A percentile compares a stretch with the other conserved stretches of the same genome.
Conservation (phyloP, 2,113 vertebrate genomes). For the Pygoscelis antarcticus region DNA sequence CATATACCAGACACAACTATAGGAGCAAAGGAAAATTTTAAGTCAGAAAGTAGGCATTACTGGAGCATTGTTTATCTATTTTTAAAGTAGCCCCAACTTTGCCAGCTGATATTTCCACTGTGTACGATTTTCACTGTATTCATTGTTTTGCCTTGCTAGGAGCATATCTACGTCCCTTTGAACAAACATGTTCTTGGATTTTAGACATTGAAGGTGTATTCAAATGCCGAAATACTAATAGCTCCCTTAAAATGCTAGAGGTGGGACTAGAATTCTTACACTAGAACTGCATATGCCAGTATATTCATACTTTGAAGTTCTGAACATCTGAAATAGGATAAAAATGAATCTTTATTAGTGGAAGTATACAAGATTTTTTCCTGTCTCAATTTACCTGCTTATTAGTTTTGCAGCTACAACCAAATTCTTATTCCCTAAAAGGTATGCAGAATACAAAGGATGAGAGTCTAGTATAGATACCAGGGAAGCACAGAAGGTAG, state of each 20-base stretch:
- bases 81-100: neutral
- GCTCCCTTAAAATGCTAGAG: neutral
- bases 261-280: neutral
- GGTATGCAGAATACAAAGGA: neutral
- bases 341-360: neutral
- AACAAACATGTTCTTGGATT: neutral
- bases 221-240: neutral
- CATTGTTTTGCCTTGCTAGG: neutral
- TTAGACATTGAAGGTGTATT: neutral
- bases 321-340: neutral
- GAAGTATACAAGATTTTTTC: neutral
- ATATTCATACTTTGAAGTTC: neutral
- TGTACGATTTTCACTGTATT: neutral
- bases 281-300: neutral
- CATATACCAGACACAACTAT: neutral
- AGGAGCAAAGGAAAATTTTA: slow-evolving; percentile 4
- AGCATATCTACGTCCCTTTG: neutral
- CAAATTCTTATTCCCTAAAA: neutral
- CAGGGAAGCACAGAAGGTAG: neutral
- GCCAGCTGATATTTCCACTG: neutral
- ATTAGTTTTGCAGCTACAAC: neutral
- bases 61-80: neutral
- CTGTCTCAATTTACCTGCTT: neutral
- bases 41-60: neutral
- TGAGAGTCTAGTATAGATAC: neutral